Conservation (phyloP, 2,113 vertebrate species). For the Riparia riparia region DNA sequence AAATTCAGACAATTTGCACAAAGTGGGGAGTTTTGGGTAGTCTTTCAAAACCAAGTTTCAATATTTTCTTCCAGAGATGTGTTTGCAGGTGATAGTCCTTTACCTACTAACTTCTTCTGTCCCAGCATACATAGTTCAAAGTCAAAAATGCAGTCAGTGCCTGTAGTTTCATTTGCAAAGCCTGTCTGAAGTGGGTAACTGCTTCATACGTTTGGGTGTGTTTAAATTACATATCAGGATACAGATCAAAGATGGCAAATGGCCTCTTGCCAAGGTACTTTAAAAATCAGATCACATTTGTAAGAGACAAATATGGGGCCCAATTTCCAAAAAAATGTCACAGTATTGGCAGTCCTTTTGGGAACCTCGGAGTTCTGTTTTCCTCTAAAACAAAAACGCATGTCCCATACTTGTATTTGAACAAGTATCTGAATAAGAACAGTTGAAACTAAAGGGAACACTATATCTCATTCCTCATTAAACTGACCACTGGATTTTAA, state of each 20-base stretch:
- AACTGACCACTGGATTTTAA: slow-evolving; percentile 45
- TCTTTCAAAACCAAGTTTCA: not conserved
- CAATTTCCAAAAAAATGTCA: slow-evolving; percentile 5
- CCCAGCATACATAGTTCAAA: not conserved
- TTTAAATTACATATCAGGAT: slow-evolving; percentile 30
- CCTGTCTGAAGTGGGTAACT: not conserved
- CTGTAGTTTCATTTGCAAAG: not conserved
- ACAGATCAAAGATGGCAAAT: slow-evolving; percentile 28
- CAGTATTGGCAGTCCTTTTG: not conserved
- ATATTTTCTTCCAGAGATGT: not conserved
- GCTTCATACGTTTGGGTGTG: not conserved
- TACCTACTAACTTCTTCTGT: not conserved
- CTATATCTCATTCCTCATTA: not conserved
- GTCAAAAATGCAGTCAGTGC: not conserved
- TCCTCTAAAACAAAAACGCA: not conserved
- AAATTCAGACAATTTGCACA: not conserved
- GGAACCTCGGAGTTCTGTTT: not conserved
- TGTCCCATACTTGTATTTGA: not conserved
- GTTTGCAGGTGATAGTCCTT: not conserved
- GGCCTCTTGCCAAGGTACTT: slow-evolving; percentile 9
- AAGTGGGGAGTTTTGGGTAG: not conserved
- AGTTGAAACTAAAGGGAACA: not conserved
- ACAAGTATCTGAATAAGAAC: not conserved
- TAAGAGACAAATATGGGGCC: not conserved
- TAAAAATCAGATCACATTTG: not conserved